These are phyloP conservation scores for Pseudomyrmex cubaensis DNA, from an alignment of 1,140 invertebrate genomes.

Conservation along the genomic window DNA sequence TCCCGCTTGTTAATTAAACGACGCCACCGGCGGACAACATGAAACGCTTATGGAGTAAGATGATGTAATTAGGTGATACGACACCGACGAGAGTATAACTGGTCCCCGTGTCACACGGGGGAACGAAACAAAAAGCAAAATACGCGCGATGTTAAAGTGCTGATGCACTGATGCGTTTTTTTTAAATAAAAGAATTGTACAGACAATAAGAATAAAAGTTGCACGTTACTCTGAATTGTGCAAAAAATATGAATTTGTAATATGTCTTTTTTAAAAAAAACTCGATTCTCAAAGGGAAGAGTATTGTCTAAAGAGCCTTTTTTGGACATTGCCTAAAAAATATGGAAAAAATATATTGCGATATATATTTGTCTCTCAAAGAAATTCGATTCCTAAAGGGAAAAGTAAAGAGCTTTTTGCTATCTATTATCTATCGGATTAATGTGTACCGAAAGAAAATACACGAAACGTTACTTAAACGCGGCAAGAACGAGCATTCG, in stretches of 20 bases:
- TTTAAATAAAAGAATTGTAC: neutral
- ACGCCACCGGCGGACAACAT: constrained; percentile 30
- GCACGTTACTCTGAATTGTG: neutral
- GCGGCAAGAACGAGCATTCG: neutral
- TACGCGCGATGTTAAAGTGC: neutral
- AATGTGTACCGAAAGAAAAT: neutral
- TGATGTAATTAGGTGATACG: constrained; percentile 51
- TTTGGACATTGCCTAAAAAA: too few relatives aligned
- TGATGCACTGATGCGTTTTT: neutral
- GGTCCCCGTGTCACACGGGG: neutral
- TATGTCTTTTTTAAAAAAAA: neutral
- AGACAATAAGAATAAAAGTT: neutral
- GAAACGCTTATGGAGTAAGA: constrained; percentile 48
- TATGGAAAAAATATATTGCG: too few relatives aligned
- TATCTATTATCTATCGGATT: neutral
- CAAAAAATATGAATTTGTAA: neutral
- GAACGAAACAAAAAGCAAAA: neutral
- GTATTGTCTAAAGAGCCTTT: neutral
- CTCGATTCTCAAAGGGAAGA: neutral
- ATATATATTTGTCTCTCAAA: neutral
- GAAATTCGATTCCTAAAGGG: neutral
- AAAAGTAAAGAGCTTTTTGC: neutral
- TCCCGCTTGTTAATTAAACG: constrained; percentile 56
- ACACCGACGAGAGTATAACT: neutral
- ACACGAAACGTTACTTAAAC: constrained; percentile 54